phyloP scores from a whole-genome alignment of 1,140 invertebrate genomes.

The Meloidogyne floridensis region DNA sequence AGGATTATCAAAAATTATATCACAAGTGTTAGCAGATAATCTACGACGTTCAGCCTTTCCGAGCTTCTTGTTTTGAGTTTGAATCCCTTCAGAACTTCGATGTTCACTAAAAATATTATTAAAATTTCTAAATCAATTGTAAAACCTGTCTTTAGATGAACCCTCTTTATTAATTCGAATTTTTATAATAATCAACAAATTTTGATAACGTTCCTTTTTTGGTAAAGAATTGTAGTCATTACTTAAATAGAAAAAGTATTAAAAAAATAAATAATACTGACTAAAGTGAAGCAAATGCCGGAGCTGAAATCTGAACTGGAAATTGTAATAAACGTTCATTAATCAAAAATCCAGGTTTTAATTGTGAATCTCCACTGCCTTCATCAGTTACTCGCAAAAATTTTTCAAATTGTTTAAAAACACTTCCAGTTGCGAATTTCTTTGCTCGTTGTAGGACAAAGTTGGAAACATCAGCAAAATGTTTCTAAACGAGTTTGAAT shows the following conservation, averaged over 20 bases:
- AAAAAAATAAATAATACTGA: slow-evolving; percentile 1
- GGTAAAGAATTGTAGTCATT: slow-evolving; percentile 42
- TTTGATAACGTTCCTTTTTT: slow-evolving; percentile 31
- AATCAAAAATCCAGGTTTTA: slow-evolving; percentile 37
- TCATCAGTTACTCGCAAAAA: slow-evolving; percentile 13
- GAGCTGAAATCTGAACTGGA: slow-evolving; percentile 53
- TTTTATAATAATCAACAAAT: slow-evolving; percentile 46
- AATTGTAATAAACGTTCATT: slow-evolving; percentile 55
- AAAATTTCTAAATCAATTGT: background rate
- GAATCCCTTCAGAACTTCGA: background rate
- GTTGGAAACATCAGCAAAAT: slow-evolving; percentile 30
- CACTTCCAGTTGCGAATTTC: slow-evolving; percentile 35
- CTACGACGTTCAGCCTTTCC: slow-evolving; percentile 52
- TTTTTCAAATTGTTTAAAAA: slow-evolving; percentile 37
- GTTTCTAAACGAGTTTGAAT: slow-evolving; percentile 36
- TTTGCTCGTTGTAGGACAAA: slow-evolving; percentile 45
- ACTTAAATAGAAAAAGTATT: slow-evolving; percentile 13
- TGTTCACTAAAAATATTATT: background rate
- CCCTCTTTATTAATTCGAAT: slow-evolving; percentile 35
- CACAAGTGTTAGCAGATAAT: slow-evolving; percentile 16
- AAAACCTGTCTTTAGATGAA: background rate
- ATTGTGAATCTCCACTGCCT: slow-evolving; percentile 7
- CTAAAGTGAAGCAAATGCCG: slow-evolving; percentile 42
- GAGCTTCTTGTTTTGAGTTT: slow-evolving; percentile 40
- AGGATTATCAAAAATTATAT: slow-evolving; percentile 48